Conservation (phyloP, 64 coral and sea anemone genomes). For the Dendrophyllia cribrosa region DNA sequence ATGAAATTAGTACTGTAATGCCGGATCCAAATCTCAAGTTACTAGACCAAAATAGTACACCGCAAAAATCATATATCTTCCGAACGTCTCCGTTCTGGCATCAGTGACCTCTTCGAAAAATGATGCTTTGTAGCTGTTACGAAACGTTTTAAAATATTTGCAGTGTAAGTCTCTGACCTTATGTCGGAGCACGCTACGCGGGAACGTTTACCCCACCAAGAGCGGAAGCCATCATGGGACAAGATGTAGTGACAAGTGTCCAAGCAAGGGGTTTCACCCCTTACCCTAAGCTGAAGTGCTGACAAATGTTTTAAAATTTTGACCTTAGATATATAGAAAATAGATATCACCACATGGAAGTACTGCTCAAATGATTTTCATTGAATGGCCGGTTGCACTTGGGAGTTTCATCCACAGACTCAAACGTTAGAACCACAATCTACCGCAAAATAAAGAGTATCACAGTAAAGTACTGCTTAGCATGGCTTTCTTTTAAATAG, state of each 20-base stretch:
- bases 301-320: too few relatives aligned
- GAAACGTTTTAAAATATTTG: slow-evolving; percentile 1
- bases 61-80: background rate
- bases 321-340: too few relatives aligned
- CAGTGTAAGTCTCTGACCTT: background rate
- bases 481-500: too few relatives aligned
- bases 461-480: too few relatives aligned
- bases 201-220: slow-evolving; percentile 3
- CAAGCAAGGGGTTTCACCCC: background rate
- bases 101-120: background rate
- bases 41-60: background rate
- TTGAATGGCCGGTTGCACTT: too few relatives aligned
- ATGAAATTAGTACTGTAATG: too few relatives aligned
- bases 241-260: background rate
- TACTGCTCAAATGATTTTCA: too few relatives aligned
- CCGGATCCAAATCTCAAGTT: background rate
- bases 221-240: background rate
- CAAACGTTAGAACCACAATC: too few relatives aligned
- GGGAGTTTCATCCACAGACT: too few relatives aligned
- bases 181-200: background rate
- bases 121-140: slow-evolving; percentile 15
- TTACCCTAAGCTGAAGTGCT: too few relatives aligned
- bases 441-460: too few relatives aligned
- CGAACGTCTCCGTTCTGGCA: background rate
- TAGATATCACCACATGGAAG: too few relatives aligned